These are phyloP conservation scores for Temnopleurus reevesii DNA, from an alignment of 53 echinoderm and acorn worm species.

Conservation along the genomic window DNA sequence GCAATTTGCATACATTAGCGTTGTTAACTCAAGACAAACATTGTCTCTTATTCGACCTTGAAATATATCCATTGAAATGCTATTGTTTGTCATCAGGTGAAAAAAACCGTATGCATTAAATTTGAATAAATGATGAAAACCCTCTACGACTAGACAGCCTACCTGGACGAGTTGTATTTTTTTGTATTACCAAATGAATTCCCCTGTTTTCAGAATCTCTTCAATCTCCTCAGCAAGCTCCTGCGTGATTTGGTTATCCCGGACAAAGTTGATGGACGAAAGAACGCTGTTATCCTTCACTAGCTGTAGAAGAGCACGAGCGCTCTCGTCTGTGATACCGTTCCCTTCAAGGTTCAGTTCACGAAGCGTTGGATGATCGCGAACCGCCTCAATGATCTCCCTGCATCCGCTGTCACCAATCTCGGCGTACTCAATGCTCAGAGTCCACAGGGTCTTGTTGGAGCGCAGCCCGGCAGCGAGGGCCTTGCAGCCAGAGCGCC, in stretches of 20 bases:
- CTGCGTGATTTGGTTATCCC: conserved; percentile 68
- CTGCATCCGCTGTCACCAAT: conserved; percentile 77
- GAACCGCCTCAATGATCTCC: conserved; percentile 71
- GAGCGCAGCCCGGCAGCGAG: conserved; percentile 67
- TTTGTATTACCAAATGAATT: conserved; percentile 38
- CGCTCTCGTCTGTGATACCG: conserved; percentile 72
- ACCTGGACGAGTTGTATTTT: background rate
- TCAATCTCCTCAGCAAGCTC: conserved; percentile 70
- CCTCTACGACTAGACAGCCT: background rate
- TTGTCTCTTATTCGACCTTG: background rate
- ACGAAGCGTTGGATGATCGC: conserved; percentile 67
- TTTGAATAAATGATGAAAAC: no score
- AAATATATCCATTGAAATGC: background rate
- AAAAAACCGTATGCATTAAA: background rate
- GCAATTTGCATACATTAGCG: background rate
- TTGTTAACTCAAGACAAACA: no score
- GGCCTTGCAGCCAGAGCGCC: conserved; percentile 72
- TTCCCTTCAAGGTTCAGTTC: conserved; percentile 90
- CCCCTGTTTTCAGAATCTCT: conserved; percentile 81
- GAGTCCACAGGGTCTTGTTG: conserved; percentile 69
- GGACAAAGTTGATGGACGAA: conserved; percentile 62
- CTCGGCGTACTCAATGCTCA: conserved; percentile 71
- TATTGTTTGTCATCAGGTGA: background rate
- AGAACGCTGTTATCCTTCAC: conserved; percentile 88
- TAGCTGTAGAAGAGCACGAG: conserved; percentile 73